Evolutionary conservation across 2,888 invertebrate species (phyloP).

Genomic region (Drosophila nr. fundita): DNA sequence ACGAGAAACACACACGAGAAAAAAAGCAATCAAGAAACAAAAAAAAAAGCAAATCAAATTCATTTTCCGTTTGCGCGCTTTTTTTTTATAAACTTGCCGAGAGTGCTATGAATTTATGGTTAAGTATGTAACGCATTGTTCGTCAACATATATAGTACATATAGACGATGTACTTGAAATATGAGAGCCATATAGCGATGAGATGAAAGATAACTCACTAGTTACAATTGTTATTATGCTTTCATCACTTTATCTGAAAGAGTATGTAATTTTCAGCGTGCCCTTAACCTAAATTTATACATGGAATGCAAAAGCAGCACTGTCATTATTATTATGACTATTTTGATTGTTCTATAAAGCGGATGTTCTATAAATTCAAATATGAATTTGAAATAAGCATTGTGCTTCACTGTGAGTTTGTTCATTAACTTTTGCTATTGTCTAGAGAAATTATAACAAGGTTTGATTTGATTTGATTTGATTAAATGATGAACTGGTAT

Average conservation of each 20-base stretch:
- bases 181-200: not conserved
- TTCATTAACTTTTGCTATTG: conserved; percentile 28
- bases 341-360: conserved; percentile 8
- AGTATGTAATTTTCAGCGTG: not conserved
- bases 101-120: not conserved
- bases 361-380: conserved; percentile 29
- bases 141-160: not conserved
- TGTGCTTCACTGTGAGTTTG: conserved; percentile 14
- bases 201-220: not conserved
- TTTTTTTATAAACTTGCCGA: not conserved
- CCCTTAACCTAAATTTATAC: conserved; percentile 6
- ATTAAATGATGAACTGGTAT: conserved; percentile 50
- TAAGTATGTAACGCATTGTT: conserved; percentile 1
- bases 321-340: conserved; percentile 18
- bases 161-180: not conserved
- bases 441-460: conserved; percentile 39
- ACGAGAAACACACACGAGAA: conserved; percentile 7
- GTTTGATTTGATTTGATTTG: conserved; percentile 12
- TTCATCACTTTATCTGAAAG: not conserved
- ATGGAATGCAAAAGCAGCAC: not conserved
- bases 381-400: not conserved
- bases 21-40: conserved; percentile 4
- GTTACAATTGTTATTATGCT: not conserved
- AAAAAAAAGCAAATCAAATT: conserved; percentile 12
- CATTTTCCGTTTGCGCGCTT: conserved; percentile 3